phyloP scores from a whole-genome alignment of 2,113 vertebrate species.

The Octodon degus region DNA sequence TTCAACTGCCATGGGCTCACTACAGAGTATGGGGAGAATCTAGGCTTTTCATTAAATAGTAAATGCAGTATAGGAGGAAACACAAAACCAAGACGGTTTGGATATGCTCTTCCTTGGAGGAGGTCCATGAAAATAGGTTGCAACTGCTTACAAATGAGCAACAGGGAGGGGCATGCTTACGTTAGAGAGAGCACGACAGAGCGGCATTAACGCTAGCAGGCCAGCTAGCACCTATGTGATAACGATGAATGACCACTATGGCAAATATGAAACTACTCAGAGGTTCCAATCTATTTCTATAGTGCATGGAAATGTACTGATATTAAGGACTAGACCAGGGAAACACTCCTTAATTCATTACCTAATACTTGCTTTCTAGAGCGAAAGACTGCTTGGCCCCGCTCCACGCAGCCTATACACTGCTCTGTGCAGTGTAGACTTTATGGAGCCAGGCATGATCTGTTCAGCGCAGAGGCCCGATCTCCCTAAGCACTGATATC shows the following conservation, averaged over 20 bases:
- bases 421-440: slow-evolving; percentile 84
- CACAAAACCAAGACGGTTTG: slow-evolving; percentile 85
- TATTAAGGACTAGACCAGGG: slow-evolving; percentile 81
- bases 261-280: slow-evolving; percentile 57
- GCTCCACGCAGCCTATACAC: slow-evolving; percentile 86
- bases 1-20: slow-evolving; percentile 79
- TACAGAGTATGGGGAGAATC: slow-evolving; percentile 83
- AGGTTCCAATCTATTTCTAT: slow-evolving; percentile 73
- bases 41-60: slow-evolving; percentile 85
- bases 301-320: slow-evolving; percentile 74
- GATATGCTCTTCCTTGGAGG: slow-evolving; percentile 86
- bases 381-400: slow-evolving; percentile 85
- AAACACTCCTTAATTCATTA: slow-evolving; percentile 84
- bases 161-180: slow-evolving; percentile 59
- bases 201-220: slow-evolving; percentile 64
- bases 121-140: slow-evolving; percentile 89
- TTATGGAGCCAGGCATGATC: slow-evolving; percentile 85
- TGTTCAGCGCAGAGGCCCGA: slow-evolving; percentile 75
- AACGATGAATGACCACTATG: slow-evolving; percentile 73
- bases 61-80: slow-evolving; percentile 83
- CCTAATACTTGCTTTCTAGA: slow-evolving; percentile 81
- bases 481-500: slow-evolving; percentile 83
- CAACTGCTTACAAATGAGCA: slow-evolving; percentile 87
- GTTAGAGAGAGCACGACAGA: slow-evolving; percentile 72
- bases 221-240: slow-evolving; percentile 77